These are phyloP conservation scores for Cyrtodaria siliqua DNA, from an alignment of 2,888 invertebrate species.

Conservation along the genomic window DNA sequence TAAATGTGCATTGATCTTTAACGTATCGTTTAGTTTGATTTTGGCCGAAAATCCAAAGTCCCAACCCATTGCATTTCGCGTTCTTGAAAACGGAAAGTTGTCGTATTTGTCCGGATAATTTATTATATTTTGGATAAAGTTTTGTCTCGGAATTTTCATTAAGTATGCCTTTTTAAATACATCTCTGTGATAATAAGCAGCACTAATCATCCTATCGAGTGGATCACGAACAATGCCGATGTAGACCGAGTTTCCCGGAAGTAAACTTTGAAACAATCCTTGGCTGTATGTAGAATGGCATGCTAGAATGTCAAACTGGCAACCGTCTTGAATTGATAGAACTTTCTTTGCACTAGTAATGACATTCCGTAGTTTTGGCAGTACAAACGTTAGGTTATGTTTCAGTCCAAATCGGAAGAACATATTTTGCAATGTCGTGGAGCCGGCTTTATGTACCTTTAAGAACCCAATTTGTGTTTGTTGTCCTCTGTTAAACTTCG, in stretches of 20 bases:
- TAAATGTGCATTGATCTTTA: neutral
- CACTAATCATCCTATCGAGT: conserved; percentile 51
- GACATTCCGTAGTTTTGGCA: conserved; percentile 34
- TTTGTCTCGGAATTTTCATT: conserved; percentile 16
- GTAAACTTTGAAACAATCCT: conserved; percentile 30
- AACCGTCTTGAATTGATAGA: conserved; percentile 16
- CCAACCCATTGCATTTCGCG: conserved; percentile 48
- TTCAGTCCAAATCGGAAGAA: conserved; percentile 60
- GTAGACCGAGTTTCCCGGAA: conserved; percentile 53
- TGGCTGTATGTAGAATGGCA: conserved; percentile 55
- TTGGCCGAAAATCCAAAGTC: conserved; percentile 48
- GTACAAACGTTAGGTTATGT: conserved; percentile 53
- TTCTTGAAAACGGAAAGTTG: conserved; percentile 25
- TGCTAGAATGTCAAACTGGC: conserved; percentile 61
- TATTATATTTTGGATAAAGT: conserved; percentile 35
- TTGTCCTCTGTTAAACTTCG: too few relatives aligned
- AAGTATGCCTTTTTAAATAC: conserved; percentile 17
- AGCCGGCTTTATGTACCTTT: conserved; percentile 66
- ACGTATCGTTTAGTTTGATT: neutral
- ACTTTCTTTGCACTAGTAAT: conserved; percentile 12
- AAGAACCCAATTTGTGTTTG: conserved; percentile 62
- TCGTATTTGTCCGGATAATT: conserved; percentile 37
- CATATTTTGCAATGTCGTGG: conserved; percentile 59
- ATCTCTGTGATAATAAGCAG: conserved; percentile 48
- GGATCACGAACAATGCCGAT: conserved; percentile 67